Percentiles rank a stretch among this genome's conserved stretches.
phyloP scores from a whole-genome alignment of 2,888 invertebrate genomes.

The Polyommatus iphigenia region DNA sequence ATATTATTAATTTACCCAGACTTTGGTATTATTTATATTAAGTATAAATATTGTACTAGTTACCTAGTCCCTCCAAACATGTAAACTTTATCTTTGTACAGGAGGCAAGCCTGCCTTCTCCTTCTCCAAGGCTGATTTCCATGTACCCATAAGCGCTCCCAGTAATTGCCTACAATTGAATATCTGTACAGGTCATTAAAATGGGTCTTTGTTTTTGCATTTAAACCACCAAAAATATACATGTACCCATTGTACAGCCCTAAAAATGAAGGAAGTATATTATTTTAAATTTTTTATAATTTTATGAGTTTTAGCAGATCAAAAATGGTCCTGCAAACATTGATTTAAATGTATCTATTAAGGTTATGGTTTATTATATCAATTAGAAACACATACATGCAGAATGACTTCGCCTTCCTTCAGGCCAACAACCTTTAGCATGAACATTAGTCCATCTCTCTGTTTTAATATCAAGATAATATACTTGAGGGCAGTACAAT shows the following conservation, averaged over 20 bases:
- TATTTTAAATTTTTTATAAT: too few species aligned
- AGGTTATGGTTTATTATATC: neutral
- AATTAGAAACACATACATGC: conserved; percentile 84
- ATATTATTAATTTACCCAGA: too few species aligned
- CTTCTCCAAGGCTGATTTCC: conserved; percentile 83
- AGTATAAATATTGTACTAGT: conserved; percentile 35
- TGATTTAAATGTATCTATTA: neutral
- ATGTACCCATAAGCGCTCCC: conserved; percentile 81
- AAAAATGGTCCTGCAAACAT: too few species aligned
- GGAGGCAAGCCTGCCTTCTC: conserved; percentile 89
- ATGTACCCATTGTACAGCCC: conserved; percentile 88
- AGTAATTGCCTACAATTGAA: conserved; percentile 80
- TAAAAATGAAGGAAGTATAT: conserved; percentile 51
- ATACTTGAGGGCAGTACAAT: conserved; percentile 88
- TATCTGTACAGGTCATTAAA: conserved; percentile 92
- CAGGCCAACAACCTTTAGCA: conserved; percentile 83
- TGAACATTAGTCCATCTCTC: conserved; percentile 84
- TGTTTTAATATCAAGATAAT: conserved; percentile 86
- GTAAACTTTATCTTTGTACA: conserved; percentile 86
- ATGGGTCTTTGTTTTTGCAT: conserved; percentile 87
- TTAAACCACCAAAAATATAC: conserved; percentile 95
- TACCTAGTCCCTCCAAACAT: conserved; percentile 96
- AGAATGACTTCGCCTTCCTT: conserved; percentile 93
- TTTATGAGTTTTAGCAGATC: too few species aligned
- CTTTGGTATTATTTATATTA: neutral